Conservation (phyloP, 2,888 invertebrate species). For the Aproaerema taeniolella region DNA sequence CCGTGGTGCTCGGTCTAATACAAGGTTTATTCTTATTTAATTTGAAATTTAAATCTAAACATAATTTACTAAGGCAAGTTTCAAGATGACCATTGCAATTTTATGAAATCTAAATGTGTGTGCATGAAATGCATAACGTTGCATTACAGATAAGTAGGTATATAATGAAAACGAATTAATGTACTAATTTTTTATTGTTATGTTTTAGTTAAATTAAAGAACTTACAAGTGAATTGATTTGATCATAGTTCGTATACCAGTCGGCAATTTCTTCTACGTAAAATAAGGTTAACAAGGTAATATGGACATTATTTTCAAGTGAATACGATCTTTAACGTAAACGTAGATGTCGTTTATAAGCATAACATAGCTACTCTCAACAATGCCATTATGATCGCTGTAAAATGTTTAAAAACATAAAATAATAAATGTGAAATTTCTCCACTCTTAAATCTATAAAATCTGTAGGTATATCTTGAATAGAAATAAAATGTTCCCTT, state of each 20-base stretch:
- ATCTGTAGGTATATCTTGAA: too few relatives aligned
- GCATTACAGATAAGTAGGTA: conserved; percentile 34
- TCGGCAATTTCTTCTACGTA: neutral
- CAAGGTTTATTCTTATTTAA: conserved; percentile 26
- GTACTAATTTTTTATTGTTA: conserved; percentile 30
- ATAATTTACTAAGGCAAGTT: conserved; percentile 35
- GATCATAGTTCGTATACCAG: neutral
- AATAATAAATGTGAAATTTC: too few relatives aligned
- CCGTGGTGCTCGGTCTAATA: conserved; percentile 19
- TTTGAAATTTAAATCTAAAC: conserved; percentile 25
- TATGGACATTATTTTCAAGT: neutral
- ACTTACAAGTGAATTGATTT: neutral
- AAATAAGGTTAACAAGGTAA: neutral
- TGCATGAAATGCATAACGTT: conserved; percentile 35
- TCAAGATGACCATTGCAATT: conserved; percentile 50
- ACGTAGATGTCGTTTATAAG: neutral
- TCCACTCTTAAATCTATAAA: too few relatives aligned
- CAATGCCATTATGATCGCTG: too few relatives aligned
- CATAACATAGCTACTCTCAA: too few relatives aligned
- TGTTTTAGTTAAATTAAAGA: neutral
- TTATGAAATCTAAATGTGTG: conserved; percentile 22
- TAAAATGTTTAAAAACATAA: too few relatives aligned
- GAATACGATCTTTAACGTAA: neutral
- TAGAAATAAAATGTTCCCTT: too few relatives aligned
- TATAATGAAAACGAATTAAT: conserved; percentile 64